Conservation (phyloP, 2,797 vertebrate species). For the Crypturellus tataupa region DNA sequence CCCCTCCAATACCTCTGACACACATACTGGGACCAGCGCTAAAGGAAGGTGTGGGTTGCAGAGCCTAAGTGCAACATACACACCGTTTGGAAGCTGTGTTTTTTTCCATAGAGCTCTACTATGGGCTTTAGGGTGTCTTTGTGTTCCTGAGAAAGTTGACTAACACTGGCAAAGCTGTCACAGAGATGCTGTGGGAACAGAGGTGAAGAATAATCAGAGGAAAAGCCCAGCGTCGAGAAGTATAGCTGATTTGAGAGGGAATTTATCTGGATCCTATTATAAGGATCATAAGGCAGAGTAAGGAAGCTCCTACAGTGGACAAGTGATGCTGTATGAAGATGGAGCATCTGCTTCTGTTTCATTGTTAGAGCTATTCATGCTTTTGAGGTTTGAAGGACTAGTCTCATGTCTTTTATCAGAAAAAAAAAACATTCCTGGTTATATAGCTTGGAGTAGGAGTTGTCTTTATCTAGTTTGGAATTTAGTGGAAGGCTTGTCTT, state of each 20-base stretch:
- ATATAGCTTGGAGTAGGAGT: background rate
- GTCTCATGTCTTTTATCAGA: background rate
- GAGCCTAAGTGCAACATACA: no score
- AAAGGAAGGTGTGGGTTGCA: background rate
- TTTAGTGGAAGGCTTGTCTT: background rate
- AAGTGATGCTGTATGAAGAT: background rate
- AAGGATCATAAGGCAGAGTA: background rate
- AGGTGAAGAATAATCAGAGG: background rate
- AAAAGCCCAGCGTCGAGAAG: background rate
- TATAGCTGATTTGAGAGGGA: background rate
- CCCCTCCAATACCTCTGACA: background rate
- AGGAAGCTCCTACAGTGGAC: background rate
- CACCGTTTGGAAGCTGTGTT: background rate
- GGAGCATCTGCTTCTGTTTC: fast-evolving
- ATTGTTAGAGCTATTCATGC: background rate
- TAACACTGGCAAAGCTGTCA: background rate
- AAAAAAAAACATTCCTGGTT: background rate
- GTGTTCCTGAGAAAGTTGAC: background rate
- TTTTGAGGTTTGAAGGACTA: background rate
- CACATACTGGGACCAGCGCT: no score
- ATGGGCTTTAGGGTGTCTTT: background rate
- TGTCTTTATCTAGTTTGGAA: background rate
- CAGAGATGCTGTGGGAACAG: background rate
- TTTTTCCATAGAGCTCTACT: background rate
- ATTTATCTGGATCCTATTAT: background rate